Base-by-base conservation (phyloP, 2,888 invertebrate genomes). In the Brachypalpus laphriformis region DNA sequence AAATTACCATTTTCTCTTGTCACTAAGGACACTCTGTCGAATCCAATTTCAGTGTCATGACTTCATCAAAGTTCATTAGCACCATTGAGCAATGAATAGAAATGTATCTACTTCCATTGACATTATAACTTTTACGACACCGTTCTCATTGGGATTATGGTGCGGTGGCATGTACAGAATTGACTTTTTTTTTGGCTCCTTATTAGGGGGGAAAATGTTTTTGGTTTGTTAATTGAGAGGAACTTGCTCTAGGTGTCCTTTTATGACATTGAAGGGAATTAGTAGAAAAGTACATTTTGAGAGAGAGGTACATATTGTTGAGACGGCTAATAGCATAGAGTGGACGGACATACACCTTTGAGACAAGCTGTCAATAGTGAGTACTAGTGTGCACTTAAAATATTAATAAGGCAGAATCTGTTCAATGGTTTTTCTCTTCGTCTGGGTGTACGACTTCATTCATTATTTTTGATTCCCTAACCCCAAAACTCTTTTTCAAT, bases 41-140 rank as follows among this genome's bases (percentile, higher is more conserved):
- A 61, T 59, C 47, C 76, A 42, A 68, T 76, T 68, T 68, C 49
- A 68, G 59, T 51, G 66, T 51, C 68, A 76, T 76, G 68, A 68
- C 68, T 76, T 76, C 51, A 68, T 76, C 68, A 68, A 68, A 76
- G 76, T 76, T 76, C 76, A 59, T 76, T 76, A 76, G 40, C 76
- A 42, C 68, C 59, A 68, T 75, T 75, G 75, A 75, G 75, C 65
- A 68, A 76, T 76, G 68, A 59, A 59, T 66, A 57, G 57, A 34
- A 66, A 75, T 56, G 57, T 66, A 49, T 66, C 57, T 47, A 37
- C 57, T 57, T 54, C 28, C 63, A 34, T 34, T 74, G 63, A 42
- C 61, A 61, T 51, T 42, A 61, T 61, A 61, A 34, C 71, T 49
- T 37, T 47, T 56, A 28, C 31, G 34, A 49, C 47, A 59, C 31